A percentile compares a stretch with the other conserved stretches of the same genome.
Conservation (phyloP, 1,140 invertebrate genomes). For the Trachelipus rathkii region DNA sequence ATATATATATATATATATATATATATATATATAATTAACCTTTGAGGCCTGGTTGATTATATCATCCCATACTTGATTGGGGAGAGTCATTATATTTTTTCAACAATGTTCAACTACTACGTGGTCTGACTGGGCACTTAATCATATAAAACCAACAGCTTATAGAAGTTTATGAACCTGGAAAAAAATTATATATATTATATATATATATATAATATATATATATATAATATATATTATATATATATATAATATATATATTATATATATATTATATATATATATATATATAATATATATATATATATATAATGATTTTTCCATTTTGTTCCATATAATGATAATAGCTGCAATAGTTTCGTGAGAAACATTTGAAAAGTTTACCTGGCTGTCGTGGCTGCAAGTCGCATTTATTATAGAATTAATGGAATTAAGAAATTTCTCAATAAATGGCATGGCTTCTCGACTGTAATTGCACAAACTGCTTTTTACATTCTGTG, state of each 20-base stretch:
- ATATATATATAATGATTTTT: no score
- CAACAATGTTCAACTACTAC: slow-evolving; percentile 86
- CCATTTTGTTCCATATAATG: no score
- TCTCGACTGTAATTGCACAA: slow-evolving; percentile 95
- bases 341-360: no score
- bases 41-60: slow-evolving; percentile 94
- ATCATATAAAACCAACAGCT: slow-evolving; percentile 99
- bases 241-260: slow-evolving; percentile 7
- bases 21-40: slow-evolving; percentile 48
- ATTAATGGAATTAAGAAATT: slow-evolving; percentile 93
- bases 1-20: no score
- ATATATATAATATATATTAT: background rate
- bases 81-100: slow-evolving; percentile 95
- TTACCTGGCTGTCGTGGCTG: slow-evolving; percentile 90
- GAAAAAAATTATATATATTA: no score
- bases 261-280: slow-evolving; percentile 1
- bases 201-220: no score
- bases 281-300: background rate
- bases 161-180: slow-evolving; percentile 99
- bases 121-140: slow-evolving; percentile 84
- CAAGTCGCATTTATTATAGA: slow-evolving; percentile 97
- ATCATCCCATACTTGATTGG: slow-evolving; percentile 97
- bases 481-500: slow-evolving; percentile 95
- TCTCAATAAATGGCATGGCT: slow-evolving; percentile 96
- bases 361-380: background rate